Base-by-base conservation (phyloP, 2,888 invertebrate genomes). In the Incurvaria masculella region DNA sequence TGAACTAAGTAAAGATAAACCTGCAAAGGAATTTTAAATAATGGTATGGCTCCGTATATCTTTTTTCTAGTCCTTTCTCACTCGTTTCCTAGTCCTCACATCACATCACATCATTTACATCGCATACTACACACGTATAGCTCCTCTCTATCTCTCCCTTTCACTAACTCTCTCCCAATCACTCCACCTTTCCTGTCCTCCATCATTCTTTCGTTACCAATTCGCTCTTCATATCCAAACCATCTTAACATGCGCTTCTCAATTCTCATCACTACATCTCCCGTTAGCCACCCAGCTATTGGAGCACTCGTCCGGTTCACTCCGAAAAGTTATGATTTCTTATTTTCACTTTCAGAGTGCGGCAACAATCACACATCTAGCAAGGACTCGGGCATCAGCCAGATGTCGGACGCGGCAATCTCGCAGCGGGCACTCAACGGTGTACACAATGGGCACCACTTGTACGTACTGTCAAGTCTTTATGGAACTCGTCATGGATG, bases 371-470 rank as follows among this genome's bases (percentile, higher is more conserved):
- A 78, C 57, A 87, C 87, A 57, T 88, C 89, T 17, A 92, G 91
- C 54, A 91, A 93, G 63, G 94, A 94, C 65, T 91, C 91, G 6
- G 94, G 94, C 4, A 94, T 94, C 59, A 89, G 90, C 53, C 92
- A 93, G 69, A 89, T 91, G 87, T 88, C 87, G 0, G 80, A 81
- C 58, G 79, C 73, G 20, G 72, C 78, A 0, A 58, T 70, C 1
- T 70, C 73, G 0, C 68, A 70, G 46, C 67, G 69, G 38, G 72
- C 66, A 2, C 64, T 72, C 49, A 84, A 83, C 55, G 83, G 82
- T 1, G 80, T 81, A 0, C 72, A 70, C 50, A 84, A 84, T 56
- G 83, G 83, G 43, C 82, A 83, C 56, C 70, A 78, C 54, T 68
- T 71, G 75, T 81, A 51, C 65, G 71, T 68, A 50, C 46, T 21